Percentiles rank a stretch among this genome's conserved stretches.
These are phyloP conservation scores for Octodon degus DNA, from an alignment of 2,113 vertebrate genomes.

Conservation along the genomic window DNA sequence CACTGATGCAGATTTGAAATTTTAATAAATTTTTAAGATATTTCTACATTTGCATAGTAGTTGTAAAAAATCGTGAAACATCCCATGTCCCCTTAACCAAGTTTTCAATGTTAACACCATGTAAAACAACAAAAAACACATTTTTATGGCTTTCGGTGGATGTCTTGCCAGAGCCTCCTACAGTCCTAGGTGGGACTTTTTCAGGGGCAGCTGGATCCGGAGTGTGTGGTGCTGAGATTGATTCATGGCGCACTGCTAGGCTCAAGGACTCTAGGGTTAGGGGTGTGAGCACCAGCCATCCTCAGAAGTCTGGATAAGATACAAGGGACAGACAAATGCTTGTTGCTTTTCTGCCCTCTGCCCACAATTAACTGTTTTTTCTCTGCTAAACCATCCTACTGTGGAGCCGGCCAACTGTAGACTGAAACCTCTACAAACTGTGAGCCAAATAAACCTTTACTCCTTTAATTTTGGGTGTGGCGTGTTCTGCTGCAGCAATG, in stretches of 20 bases:
- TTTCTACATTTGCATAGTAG: background rate
- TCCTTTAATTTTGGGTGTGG: background rate
- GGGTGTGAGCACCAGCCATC: background rate
- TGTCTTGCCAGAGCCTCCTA: background rate
- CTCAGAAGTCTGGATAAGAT: background rate
- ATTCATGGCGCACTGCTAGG: background rate
- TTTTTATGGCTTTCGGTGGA: background rate
- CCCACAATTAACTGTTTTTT: background rate
- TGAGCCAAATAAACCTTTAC: background rate
- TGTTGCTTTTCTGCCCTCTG: background rate
- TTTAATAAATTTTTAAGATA: background rate
- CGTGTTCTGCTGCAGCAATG: background rate
- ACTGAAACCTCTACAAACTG: background rate
- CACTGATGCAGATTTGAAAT: background rate
- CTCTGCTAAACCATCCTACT: background rate
- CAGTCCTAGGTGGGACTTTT: background rate
- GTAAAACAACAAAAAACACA: background rate
- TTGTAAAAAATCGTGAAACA: background rate
- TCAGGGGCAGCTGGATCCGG: background rate
- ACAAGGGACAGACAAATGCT: background rate
- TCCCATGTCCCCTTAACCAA: background rate
- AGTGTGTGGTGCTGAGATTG: background rate
- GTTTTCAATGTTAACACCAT: background rate
- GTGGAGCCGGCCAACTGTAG: background rate
- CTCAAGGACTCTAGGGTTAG: background rate